Evolutionary conservation across 2,113 vertebrate genomes (phyloP).

Genomic region (Hepsetus odoe): DNA sequence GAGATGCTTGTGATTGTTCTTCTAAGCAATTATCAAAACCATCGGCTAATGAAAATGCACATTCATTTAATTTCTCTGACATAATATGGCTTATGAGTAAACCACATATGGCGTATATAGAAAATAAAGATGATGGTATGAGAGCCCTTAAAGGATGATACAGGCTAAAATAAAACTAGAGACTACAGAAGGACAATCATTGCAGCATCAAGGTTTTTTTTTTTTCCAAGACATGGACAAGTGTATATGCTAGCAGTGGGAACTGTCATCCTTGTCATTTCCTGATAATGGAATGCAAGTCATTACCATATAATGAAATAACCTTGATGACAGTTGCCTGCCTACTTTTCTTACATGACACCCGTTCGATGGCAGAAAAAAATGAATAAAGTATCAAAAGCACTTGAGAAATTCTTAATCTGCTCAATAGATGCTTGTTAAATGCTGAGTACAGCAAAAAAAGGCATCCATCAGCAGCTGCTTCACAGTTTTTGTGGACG

Average conservation of each 20-base stretch:
- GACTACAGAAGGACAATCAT: neutral
- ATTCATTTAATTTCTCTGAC: neutral
- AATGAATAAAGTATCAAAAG: constrained; percentile 1
- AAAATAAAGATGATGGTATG: neutral
- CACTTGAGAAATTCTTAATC: neutral
- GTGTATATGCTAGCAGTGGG: neutral
- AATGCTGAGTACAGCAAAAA: constrained; percentile 13
- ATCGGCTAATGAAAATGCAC: neutral
- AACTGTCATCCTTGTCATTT: neutral
- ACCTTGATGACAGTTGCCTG: neutral
- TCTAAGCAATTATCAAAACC: neutral
- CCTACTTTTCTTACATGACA: neutral
- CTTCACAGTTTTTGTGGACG: constrained; percentile 19
- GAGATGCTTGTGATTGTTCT: neutral
- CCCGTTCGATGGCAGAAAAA: neutral
- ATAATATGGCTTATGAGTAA: neutral
- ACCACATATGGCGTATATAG: neutral
- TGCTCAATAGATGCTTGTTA: neutral
- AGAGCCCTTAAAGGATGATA: neutral
- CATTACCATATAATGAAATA: neutral
- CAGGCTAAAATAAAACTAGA: neutral
- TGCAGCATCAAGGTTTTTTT: neutral
- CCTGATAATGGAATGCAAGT: neutral
- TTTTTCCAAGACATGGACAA: neutral
- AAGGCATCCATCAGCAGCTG: neutral